These are phyloP conservation scores for Arenicola marina DNA, from an alignment of 2,888 invertebrate genomes.

Conservation along the genomic window DNA sequence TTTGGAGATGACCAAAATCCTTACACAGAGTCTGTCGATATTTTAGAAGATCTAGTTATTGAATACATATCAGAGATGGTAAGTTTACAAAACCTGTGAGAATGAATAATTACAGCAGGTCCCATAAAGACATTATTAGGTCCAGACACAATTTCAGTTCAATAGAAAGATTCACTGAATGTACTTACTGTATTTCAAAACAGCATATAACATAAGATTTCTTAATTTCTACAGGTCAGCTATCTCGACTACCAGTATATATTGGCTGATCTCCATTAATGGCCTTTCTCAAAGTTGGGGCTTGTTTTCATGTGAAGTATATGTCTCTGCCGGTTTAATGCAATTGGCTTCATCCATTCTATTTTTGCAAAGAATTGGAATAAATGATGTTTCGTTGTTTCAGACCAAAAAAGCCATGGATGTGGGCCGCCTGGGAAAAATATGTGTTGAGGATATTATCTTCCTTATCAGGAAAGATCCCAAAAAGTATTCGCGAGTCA, in stretches of 20 bases:
- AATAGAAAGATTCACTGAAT: too few species aligned
- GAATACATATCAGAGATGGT: slow-evolving; percentile 96
- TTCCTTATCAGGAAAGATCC: slow-evolving; percentile 93
- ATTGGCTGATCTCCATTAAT: too few species aligned
- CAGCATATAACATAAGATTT: too few species aligned
- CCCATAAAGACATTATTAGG: too few species aligned
- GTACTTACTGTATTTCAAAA: too few species aligned
- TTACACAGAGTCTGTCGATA: slow-evolving; percentile 96
- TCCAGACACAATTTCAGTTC: too few species aligned
- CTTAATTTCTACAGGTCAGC: too few species aligned
- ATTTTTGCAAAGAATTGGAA: background rate
- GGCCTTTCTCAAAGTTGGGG: background rate
- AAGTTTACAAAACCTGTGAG: too few species aligned
- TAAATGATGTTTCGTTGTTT: background rate
- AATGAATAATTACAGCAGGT: too few species aligned
- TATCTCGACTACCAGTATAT: too few species aligned
- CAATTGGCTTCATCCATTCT: background rate
- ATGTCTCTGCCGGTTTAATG: background rate
- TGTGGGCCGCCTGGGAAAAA: slow-evolving; percentile 92
- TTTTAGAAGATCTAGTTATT: slow-evolving; percentile 95
- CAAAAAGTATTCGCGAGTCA: slow-evolving; percentile 95
- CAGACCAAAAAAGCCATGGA: slow-evolving; percentile 87
- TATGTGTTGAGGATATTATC: slow-evolving; percentile 97
- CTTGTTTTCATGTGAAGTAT: background rate
- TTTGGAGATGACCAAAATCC: slow-evolving; percentile 99